Evolutionary conservation across 1,140 invertebrate species (phyloP).

Genomic region (Atta colombica): DNA sequence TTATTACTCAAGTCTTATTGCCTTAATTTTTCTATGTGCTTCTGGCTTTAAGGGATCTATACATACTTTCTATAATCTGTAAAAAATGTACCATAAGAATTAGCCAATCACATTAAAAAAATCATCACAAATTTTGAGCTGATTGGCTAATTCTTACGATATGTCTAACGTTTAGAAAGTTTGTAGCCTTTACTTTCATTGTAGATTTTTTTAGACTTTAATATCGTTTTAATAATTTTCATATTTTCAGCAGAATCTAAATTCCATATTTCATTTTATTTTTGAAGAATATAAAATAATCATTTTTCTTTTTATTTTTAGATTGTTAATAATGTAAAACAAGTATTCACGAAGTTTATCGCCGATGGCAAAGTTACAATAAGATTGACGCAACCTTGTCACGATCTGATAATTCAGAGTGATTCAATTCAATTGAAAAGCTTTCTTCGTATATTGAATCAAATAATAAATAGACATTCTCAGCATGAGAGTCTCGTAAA

Average conservation of each 20-base stretch:
- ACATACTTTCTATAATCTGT: too few relatives aligned
- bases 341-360: slow-evolving; percentile 90
- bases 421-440: slow-evolving; percentile 90
- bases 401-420: slow-evolving; percentile 90
- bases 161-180: too few relatives aligned
- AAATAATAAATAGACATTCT: slow-evolving; percentile 35
- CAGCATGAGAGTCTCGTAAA: neutral
- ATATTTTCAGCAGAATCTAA: neutral
- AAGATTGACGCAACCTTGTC: slow-evolving; percentile 89
- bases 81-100: too few relatives aligned
- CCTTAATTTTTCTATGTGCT: too few relatives aligned
- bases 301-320: slow-evolving; percentile 71
- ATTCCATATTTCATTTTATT: neutral
- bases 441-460: slow-evolving; percentile 89
- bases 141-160: too few relatives aligned
- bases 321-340: slow-evolving; percentile 89
- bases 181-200: too few relatives aligned
- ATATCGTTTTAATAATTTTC: neutral
- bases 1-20: too few relatives aligned
- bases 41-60: too few relatives aligned
- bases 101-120: too few relatives aligned
- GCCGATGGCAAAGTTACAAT: slow-evolving; percentile 92
- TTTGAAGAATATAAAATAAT: neutral
- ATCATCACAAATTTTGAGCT: too few relatives aligned
- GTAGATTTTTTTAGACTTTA: too few relatives aligned